Conservation (phyloP, 37 sponge, comb jelly and placozoan genomes). For the Agelas oroides region DNA sequence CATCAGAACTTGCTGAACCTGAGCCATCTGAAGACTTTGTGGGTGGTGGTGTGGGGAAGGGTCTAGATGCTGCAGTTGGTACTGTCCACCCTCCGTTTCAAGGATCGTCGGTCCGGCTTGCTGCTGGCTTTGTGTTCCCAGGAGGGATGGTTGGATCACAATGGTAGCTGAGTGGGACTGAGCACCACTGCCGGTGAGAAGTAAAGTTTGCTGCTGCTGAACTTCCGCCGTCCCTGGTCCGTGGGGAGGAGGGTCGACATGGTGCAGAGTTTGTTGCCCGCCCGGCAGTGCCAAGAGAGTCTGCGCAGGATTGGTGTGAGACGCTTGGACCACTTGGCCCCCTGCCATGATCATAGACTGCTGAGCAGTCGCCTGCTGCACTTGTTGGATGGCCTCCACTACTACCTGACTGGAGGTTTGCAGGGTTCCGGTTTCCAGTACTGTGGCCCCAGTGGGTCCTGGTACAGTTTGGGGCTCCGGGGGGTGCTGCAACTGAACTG, state of each 20-base stretch:
- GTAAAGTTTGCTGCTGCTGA: background rate
- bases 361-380: background rate
- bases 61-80: background rate
- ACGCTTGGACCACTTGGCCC: background rate
- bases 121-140: conserved; percentile 2
- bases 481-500: background rate
- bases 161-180: background rate
- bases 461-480: background rate
- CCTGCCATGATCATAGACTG: no score
- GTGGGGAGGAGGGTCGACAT: conserved; percentile 6
- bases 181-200: background rate
- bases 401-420: background rate
- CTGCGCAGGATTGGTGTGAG: background rate
- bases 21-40: background rate
- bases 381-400: background rate
- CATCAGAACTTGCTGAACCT: background rate
- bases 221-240: background rate
- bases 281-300: background rate
- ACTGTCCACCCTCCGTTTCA: no score
- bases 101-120: background rate
- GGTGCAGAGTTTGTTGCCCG: conserved; percentile 40
- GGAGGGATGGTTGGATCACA: background rate
- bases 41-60: background rate
- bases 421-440: background rate
- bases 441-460: background rate